Conservation (phyloP, 2,888 invertebrate species). For the Scrobipalpa costella region DNA sequence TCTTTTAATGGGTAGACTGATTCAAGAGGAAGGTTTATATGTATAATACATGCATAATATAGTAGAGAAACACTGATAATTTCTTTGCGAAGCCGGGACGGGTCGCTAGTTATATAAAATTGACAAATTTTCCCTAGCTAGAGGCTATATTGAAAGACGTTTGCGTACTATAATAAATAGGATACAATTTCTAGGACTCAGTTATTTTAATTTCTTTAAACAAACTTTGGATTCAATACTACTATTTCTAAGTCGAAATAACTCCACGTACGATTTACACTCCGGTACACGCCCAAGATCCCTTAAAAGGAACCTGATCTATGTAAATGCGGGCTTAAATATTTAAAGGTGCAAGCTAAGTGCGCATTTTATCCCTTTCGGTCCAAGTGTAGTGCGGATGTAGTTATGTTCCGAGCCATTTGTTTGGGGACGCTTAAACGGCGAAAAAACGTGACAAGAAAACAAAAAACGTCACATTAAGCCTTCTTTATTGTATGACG, state of each 20-base stretch:
- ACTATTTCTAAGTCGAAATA: background rate
- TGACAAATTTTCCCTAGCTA: too few relatives aligned
- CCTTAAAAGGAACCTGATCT: conserved; percentile 9
- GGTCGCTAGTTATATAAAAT: too few relatives aligned
- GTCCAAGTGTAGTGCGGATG: conserved; percentile 17
- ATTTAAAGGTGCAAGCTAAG: conserved; percentile 16
- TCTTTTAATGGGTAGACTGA: too few relatives aligned
- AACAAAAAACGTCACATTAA: conserved; percentile 67
- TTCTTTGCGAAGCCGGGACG: too few relatives aligned
- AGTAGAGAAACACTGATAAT: too few relatives aligned
- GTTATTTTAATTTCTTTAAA: too few relatives aligned
- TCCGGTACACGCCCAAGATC: background rate
- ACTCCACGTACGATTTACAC: background rate
- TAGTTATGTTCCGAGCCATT: conserved; percentile 66
- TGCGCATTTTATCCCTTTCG: conserved; percentile 2
- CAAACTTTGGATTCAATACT: background rate
- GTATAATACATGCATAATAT: too few relatives aligned
- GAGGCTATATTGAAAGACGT: too few relatives aligned
- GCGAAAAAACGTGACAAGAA: conserved; percentile 75
- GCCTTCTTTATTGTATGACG: conserved; percentile 66
- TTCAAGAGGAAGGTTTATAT: too few relatives aligned
- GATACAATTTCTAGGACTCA: background rate
- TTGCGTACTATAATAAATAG: background rate
- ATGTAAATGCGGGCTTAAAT: conserved; percentile 15
- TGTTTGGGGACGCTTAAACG: conserved; percentile 70